Conservation (phyloP, 2,113 vertebrate genomes). For the Lophochroa leadbeateri region DNA sequence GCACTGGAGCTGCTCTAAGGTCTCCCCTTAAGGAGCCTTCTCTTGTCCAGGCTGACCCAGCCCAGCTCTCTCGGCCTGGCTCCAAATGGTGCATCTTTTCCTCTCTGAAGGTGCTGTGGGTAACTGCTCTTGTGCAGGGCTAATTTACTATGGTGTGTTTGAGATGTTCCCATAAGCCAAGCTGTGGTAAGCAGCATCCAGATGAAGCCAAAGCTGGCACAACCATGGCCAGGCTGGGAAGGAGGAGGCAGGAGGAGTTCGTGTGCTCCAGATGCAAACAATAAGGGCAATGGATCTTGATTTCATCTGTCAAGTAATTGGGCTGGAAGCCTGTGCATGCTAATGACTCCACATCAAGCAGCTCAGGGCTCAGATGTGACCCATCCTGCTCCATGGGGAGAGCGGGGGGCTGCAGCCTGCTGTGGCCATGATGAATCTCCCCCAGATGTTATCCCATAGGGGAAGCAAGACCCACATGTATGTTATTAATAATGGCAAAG, state of each 20-base stretch:
- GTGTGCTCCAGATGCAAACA: constrained; percentile 36
- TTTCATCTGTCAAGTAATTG: constrained; percentile 54
- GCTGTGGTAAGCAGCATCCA: background rate
- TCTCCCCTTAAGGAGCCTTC: background rate
- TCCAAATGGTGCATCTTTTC: background rate
- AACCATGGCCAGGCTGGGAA: background rate
- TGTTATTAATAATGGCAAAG: constrained; percentile 10
- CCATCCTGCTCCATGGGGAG: background rate
- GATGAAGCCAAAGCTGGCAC: background rate
- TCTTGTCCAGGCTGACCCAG: background rate
- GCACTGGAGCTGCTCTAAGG: background rate
- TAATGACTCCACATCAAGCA: constrained; percentile 68
- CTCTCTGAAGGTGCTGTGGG: background rate
- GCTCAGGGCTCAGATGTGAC: constrained; percentile 40
- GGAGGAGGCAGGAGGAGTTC: background rate
- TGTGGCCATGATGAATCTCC: constrained; percentile 50
- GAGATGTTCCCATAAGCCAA: background rate
- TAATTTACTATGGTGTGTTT: background rate
- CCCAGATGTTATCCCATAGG: constrained; percentile 63
- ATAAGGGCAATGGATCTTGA: constrained; percentile 35
- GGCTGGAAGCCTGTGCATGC: constrained; percentile 47
- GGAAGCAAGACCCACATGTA: background rate
- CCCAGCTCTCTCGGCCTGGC: background rate
- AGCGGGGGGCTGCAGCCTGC: background rate
- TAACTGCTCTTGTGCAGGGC: background rate